Base-by-base conservation (phyloP, 1,140 invertebrate genomes). In the Trissolcus basalis region DNA sequence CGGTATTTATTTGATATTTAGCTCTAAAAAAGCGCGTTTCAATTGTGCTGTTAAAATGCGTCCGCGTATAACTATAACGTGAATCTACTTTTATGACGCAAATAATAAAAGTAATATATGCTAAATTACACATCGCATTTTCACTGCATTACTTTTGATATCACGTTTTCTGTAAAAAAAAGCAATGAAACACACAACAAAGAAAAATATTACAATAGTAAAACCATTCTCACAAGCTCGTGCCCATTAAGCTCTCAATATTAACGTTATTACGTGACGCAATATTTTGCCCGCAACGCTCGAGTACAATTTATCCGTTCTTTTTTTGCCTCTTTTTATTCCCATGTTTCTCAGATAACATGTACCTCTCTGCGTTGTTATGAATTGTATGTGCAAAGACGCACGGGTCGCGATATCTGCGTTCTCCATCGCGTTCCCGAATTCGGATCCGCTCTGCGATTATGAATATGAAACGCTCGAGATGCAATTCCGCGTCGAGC, bases 251-350 rank as follows among this genome's bases (percentile, higher is more conserved):
- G 48, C 51, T 32, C 33, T 63, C 68, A 13, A 71, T 71, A 71
- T 71, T 63, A 63, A 71, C 59, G 44, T 71, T 71, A 71, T 71
- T 63, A 63, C 53, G 33, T 53, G 36, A 45, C 36, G 68, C 39
- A 63, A 58, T 63, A 63, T 71, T 71, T 71, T 50, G n/a, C 11
- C 51, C 12, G 54, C 19, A 36, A 27, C 19, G 6, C 6, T 27
- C 19, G 33, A 32, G 13, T 16, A 56, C 45, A 55, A 63, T 71
- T 63, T 44, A 44, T 71, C 56, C 43, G 7, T 3, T 35, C 16
- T 3, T 49, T 19, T 33, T 54, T 54, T 41, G 36, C 53, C 63
- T 48, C 4, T 48, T 59, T 12, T 44, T 13, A 13, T 64, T 64
- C 33, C 27, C 55, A 16, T 32, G 33, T 43, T 33, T 9, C 12